Evolutionary conservation across 2,113 vertebrate genomes (phyloP).

Genomic region (Heterotis niloticus): DNA sequence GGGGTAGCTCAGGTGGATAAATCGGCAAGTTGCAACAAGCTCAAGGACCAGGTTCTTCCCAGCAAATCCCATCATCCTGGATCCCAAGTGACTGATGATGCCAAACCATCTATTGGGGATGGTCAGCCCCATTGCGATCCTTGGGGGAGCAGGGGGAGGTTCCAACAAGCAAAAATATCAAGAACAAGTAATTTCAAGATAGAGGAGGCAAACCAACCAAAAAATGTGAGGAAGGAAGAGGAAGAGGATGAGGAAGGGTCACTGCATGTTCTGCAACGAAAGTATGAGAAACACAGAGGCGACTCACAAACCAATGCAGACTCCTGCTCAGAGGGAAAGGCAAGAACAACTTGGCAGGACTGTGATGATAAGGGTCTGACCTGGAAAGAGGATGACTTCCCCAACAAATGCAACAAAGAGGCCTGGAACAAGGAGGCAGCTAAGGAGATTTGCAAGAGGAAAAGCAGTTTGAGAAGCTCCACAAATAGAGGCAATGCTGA

Average conservation of each 20-base stretch:
- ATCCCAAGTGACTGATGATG: background rate
- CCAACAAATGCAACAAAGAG: background rate
- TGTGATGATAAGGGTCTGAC: background rate
- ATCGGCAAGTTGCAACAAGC: constrained; percentile 22
- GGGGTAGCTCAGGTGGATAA: constrained; percentile 37
- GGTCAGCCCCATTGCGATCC: constrained; percentile 32
- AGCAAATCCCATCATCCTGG: background rate
- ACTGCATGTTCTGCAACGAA: background rate
- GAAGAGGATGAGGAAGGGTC: background rate
- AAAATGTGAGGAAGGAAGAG: background rate
- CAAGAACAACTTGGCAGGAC: background rate
- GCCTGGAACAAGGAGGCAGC: background rate
- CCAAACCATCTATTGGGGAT: background rate
- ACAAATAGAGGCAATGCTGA: constrained; percentile 34
- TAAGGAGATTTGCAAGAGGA: background rate
- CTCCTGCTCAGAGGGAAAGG: background rate
- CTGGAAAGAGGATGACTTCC: background rate
- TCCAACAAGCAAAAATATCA: constrained; percentile 31
- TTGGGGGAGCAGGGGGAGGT: constrained; percentile 58
- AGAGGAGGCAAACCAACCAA: constrained; percentile 26
- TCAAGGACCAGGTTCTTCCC: constrained; percentile 40
- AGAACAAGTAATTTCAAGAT: constrained; percentile 23
- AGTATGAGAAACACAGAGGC: background rate
- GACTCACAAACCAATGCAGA: background rate
- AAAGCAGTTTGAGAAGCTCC: background rate